Conservation (phyloP, 2,888 invertebrate species). For the Heliothis peltigera region DNA sequence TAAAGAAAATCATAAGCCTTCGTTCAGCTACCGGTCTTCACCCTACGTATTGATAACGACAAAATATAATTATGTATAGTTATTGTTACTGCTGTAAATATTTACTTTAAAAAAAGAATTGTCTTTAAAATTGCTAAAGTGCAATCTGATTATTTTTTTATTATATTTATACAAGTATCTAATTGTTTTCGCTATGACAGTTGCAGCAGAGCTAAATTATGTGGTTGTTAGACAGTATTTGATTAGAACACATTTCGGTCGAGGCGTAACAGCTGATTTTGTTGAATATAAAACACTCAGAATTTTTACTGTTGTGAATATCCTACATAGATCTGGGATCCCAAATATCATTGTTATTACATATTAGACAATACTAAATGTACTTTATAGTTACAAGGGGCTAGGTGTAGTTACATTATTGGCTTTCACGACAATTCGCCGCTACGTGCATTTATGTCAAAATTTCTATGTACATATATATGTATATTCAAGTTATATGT, state of each 20-base stretch:
- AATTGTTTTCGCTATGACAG: constrained; percentile 42
- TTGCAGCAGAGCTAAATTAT: constrained; percentile 24
- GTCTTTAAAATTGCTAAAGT: constrained; percentile 42
- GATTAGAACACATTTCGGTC: constrained; percentile 42
- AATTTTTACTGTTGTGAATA: constrained; percentile 12
- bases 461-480: constrained; percentile 56
- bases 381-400: constrained; percentile 66
- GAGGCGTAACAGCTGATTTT: constrained; percentile 5
- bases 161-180: constrained; percentile 55
- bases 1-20: constrained; percentile 55
- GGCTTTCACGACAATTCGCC: constrained; percentile 39
- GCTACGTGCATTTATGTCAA: constrained; percentile 65
- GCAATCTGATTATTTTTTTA: constrained; percentile 57
- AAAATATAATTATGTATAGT: constrained; percentile 56
- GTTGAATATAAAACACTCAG: constrained; percentile 7
- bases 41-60: constrained; percentile 47
- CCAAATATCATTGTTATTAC: constrained; percentile 20
- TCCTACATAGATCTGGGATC: constrained; percentile 33
- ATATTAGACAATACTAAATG: constrained; percentile 55
- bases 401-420: constrained; percentile 65
- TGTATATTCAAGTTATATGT: constrained; percentile 23
- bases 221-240: constrained; percentile 45
- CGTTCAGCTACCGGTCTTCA: constrained; percentile 42
- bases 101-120: constrained; percentile 49
- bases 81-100: constrained; percentile 63